These are phyloP conservation scores for Cacoxenus indagator DNA, from an alignment of 2,888 invertebrate genomes.

Conservation along the genomic window DNA sequence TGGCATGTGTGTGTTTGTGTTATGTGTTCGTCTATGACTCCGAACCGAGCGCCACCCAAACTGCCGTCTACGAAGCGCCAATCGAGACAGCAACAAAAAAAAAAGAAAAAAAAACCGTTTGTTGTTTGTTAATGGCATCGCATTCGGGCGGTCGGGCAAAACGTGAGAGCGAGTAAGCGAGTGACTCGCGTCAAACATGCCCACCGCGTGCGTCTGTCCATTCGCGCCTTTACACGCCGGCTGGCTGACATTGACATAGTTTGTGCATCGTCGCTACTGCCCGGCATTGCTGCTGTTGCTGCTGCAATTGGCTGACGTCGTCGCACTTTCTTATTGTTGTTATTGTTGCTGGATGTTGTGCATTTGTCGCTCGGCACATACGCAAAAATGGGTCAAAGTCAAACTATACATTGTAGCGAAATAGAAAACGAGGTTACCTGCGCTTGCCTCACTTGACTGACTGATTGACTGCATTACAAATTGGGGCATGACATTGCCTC, in stretches of 20 bases:
- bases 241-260: constrained; percentile 61
- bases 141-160: not conserved
- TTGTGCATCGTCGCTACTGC: constrained; percentile 43
- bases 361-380: constrained; percentile 6
- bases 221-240: constrained; percentile 30
- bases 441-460: constrained; percentile 12
- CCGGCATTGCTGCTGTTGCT: constrained; percentile 19
- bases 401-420: constrained; percentile 37
- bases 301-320: constrained; percentile 11
- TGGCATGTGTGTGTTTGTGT: constrained; percentile 24
- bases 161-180: not conserved
- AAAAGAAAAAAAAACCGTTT: not conserved
- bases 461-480: constrained; percentile 35
- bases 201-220: constrained; percentile 7
- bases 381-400: constrained; percentile 66
- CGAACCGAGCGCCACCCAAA: constrained; percentile 19
- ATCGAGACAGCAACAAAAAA: not conserved
- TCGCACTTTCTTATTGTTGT: constrained; percentile 29
- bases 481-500: constrained; percentile 61
- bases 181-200: not conserved
- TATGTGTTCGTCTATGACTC: constrained; percentile 42
- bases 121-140: not conserved
- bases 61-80: constrained; percentile 32
- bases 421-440: constrained; percentile 35
- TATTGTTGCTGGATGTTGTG: not conserved